Evolutionary conservation across 2,113 vertebrate genomes (phyloP), one percentile per base, ranked within the genome.

Genomic region (Furnarius figulus): DNA sequence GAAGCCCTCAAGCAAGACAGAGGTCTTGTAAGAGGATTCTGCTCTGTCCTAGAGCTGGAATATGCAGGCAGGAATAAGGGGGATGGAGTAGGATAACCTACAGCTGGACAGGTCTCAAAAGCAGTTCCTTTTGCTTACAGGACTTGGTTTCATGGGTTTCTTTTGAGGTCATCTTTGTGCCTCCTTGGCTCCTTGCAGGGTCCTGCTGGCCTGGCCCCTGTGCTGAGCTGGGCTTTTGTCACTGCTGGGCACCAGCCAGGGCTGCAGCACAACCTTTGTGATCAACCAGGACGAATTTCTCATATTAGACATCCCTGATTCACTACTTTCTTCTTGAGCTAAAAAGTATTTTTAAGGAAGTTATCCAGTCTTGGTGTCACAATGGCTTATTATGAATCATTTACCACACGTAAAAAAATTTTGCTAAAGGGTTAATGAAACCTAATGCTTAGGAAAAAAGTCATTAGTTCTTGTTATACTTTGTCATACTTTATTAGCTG

Each of bases 291-390:
- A 22, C 6, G 18, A n/a, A 12, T 66, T 47, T 78, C 73, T 74
- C 35, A 5, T 1, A 1, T 25, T 25, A 22, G 14, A 17, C 7
- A 4, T 44, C 30, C 17, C 35, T 0, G 0, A 9, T 15, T 27
- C 8, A 7, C 14, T 31, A 2, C 31, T 78, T 35, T 56, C 62
- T 53, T 35, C 39, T 71, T 10, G 0, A 49, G 8, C 6, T 68
- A 49, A 65, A 28, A 71, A 11, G 12, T 28, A 20, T 8, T 76
- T 81, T 63, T 25, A 67, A 72, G 46, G 71, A 89, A 83, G 58
- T 33, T 9, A 8, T 4, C 8, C 37, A 14, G 24, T 31, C 27
- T 65, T 50, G 12, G 15, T 74, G 33, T 72, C 40, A 17, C 1
- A 72, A 31, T 12, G 8, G 12, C 33, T 14, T 33, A 14, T 19